phyloP scores from a whole-genome alignment of 2,113 vertebrate species.

The Etheostoma spectabile region DNA sequence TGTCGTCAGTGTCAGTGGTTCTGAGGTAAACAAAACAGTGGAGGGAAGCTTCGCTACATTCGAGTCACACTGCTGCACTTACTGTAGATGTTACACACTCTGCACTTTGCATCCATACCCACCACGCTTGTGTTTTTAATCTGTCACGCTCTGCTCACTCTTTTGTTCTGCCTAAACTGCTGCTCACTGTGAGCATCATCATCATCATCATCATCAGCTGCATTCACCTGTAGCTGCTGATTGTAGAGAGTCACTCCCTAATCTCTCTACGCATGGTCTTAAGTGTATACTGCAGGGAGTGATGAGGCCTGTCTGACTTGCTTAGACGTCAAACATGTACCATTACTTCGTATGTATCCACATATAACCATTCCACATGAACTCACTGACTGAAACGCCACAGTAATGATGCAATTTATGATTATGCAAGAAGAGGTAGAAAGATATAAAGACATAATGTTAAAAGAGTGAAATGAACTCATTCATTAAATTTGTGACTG shows the following conservation, averaged over 20 bases:
- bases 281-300: neutral
- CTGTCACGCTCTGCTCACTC: constrained; percentile 15
- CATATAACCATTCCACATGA: neutral
- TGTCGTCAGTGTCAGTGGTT: neutral
- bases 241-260: constrained; percentile 11
- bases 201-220: neutral
- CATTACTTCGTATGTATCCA: neutral
- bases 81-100: neutral
- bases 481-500: constrained; percentile 34
- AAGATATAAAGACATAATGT: constrained; percentile 4
- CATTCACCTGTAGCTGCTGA: constrained; percentile 40
- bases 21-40: neutral
- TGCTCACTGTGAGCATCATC: constrained; percentile 5
- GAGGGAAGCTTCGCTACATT: neutral
- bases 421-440: neutral
- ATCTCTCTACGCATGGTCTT: neutral
- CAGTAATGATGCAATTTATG: neutral
- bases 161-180: constrained; percentile 40
- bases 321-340: neutral
- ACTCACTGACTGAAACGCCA: neutral
- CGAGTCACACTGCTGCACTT: neutral
- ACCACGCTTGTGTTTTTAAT: constrained; percentile 24
- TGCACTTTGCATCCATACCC: neutral
- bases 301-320: constrained; percentile 10
- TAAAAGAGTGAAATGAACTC: constrained; percentile 9